Evolutionary conservation across 2,797 vertebrate species (phyloP).

Genomic region (Luscinia megarhynchos): DNA sequence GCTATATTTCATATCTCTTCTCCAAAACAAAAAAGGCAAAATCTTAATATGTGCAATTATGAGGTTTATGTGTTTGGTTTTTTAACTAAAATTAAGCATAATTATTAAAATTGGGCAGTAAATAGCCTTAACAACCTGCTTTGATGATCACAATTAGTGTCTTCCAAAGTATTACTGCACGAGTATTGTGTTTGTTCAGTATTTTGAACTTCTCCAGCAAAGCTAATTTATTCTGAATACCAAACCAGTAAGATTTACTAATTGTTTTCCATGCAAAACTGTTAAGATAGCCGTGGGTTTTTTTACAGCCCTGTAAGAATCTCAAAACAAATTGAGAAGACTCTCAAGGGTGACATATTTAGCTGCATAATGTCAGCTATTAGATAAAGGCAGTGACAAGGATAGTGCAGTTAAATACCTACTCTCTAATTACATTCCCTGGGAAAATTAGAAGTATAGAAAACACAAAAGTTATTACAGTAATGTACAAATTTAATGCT

Average conservation of each 20-base stretch:
- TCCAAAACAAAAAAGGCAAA: not conserved
- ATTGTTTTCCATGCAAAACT: constrained; percentile 13
- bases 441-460: not conserved
- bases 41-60: not conserved
- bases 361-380: not conserved
- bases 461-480: not conserved
- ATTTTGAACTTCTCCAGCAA: not conserved
- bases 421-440: not conserved
- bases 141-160: not conserved
- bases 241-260: not conserved
- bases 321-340: constrained; percentile 4
- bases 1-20: not conserved
- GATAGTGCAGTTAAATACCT: not conserved
- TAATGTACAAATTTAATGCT: not conserved
- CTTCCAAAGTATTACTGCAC: not conserved
- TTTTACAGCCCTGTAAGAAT: not conserved
- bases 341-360: constrained; percentile 26
- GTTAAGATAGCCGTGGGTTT: not conserved
- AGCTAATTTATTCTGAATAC: constrained; percentile 33
- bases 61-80: not conserved
- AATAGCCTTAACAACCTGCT: not conserved
- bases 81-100: not conserved
- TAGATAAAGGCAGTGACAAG: not conserved
- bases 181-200: not conserved
- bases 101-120: not conserved